phyloP scores from a whole-genome alignment of 2,797 vertebrate genomes.

The Graptemys geographica region DNA sequence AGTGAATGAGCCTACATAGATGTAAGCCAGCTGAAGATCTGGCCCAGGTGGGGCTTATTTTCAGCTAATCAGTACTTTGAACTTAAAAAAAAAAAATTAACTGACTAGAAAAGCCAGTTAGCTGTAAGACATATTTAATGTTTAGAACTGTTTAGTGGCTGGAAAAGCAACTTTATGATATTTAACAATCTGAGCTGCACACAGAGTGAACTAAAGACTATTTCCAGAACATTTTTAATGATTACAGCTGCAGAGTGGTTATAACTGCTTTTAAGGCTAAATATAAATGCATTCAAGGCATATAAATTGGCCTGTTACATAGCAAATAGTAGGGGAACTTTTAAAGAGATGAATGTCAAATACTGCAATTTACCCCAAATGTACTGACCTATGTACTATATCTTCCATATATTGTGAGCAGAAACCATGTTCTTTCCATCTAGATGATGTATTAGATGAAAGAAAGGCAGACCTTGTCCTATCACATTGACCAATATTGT shows the following conservation, averaged over 20 bases:
- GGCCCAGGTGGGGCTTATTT: neutral
- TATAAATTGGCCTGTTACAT: neutral
- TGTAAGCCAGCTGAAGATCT: neutral
- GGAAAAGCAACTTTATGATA: neutral
- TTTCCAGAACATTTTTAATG: neutral
- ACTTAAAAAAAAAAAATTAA: too few relatives aligned
- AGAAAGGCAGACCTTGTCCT: neutral
- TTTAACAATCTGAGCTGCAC: neutral
- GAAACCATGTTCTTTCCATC: neutral
- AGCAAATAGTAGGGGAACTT: neutral
- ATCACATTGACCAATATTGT: neutral
- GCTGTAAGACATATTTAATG: neutral
- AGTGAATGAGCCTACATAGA: neutral
- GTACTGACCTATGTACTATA: neutral
- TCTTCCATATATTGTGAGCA: neutral
- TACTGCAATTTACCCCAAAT: neutral
- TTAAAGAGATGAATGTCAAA: neutral
- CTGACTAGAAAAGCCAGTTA: neutral
- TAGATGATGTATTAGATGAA: neutral
- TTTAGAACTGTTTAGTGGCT: conserved; percentile 4
- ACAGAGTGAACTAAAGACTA: neutral
- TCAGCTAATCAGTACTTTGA: too few relatives aligned
- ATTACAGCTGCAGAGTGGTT: neutral
- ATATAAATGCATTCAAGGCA: neutral
- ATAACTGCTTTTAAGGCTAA: neutral